Base-by-base conservation (phyloP, 2,797 vertebrate species). In the Discoglossus pictus region DNA sequence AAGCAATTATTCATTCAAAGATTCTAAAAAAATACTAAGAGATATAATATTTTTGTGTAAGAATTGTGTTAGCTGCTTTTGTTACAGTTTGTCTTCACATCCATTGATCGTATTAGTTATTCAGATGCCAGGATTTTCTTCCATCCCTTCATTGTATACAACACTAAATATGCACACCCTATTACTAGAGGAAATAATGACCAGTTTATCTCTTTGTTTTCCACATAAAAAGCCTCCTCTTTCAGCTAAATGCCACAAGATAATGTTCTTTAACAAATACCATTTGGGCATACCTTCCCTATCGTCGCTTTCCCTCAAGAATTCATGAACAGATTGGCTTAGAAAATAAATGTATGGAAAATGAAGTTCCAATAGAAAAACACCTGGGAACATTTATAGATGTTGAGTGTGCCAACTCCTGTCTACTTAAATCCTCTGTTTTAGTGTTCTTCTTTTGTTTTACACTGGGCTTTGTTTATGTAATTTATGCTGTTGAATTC, bases 331-430 rank as follows among this genome's bases (percentile, higher is more conserved):
- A 12, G 68, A 68, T 20, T 2, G 1, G 73, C 18, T 6, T 20
- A 67, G 61, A 48, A 68, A 76, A 68, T 13, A 68, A 71, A 53
- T 1, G 6, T 0, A 1, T 35, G 63, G 65, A 31, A 78, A 76
- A 72, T 17, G 38, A 3, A n/a, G 34, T 44, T 73, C 66, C 64
- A 10, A 61, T 60, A 0, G 1, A 27, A 65, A 67, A 73, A 54
- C 62, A 76, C 77, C 73, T 73, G 73, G 82, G 75, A 85, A 58
- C 13, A 0, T 66, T 78, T 62, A 51, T 68, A 68, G 63, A 63
- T 55, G 31, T 48, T 82, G 68, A 25, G 34, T 0, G 13, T 34
- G 39, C 53, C 52, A 23, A 56, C 27, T 24, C 16, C 13, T 50
- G n/a, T 51, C 44, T 31, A 31, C 38, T 35, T 31, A 31, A 31